Conservation (phyloP, 2,113 vertebrate genomes). For the Eublepharis macularius region DNA sequence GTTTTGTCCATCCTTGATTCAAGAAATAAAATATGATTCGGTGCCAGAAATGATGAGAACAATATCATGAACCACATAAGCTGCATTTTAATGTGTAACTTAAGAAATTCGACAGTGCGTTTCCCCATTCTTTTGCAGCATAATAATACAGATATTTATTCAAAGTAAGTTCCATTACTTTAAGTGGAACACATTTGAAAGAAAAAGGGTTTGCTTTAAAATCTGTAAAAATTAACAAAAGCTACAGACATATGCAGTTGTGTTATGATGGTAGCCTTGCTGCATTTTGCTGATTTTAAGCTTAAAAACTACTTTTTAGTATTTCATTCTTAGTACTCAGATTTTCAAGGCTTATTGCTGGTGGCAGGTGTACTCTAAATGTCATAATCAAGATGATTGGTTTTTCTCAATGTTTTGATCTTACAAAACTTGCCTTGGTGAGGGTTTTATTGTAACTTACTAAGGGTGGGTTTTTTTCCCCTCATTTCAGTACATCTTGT, state of each 20-base stretch:
- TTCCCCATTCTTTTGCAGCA: background rate
- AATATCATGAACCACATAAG: too few species aligned
- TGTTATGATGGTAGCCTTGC: background rate
- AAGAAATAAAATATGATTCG: background rate
- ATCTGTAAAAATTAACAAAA: background rate
- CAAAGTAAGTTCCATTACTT: background rate
- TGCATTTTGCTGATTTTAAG: background rate
- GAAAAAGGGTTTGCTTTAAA: too few species aligned
- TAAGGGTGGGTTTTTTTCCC: slow-evolving; percentile 49
- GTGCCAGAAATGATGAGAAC: background rate
- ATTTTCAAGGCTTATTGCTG: background rate
- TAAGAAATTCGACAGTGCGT: too few species aligned
- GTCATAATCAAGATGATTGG: background rate
- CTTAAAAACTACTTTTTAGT: background rate
- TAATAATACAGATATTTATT: background rate
- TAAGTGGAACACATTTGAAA: background rate
- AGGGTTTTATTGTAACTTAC: slow-evolving; percentile 37
- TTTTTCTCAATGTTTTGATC: background rate
- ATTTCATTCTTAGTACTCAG: background rate
- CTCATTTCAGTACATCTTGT: slow-evolving; percentile 91
- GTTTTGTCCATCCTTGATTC: background rate
- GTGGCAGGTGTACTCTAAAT: background rate
- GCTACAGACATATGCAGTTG: background rate
- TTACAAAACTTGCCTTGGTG: background rate
- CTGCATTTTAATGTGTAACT: too few species aligned